Evolutionary conservation across 2,888 invertebrate genomes (phyloP).

Genomic region (Prenolepis imparis): DNA sequence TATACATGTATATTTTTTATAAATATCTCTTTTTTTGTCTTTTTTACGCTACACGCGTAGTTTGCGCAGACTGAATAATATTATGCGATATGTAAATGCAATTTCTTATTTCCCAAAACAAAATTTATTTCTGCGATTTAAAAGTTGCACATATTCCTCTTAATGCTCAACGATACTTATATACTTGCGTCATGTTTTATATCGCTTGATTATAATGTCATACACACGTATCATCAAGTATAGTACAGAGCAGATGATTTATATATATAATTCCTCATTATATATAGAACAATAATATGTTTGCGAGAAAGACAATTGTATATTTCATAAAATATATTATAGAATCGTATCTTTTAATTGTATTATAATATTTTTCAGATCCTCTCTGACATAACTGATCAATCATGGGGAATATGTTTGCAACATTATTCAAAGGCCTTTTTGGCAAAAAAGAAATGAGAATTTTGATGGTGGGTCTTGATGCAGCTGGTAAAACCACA

Average conservation of each 20-base stretch:
- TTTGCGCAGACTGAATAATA: not conserved
- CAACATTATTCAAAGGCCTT: conserved; percentile 99
- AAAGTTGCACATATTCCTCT: not conserved
- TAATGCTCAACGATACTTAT: not conserved
- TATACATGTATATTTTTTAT: not conserved
- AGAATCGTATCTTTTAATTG: not conserved
- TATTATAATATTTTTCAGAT: conserved; percentile 86
- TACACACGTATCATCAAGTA: not conserved
- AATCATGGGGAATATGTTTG: conserved; percentile 99
- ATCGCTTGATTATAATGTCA: not conserved
- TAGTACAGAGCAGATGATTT: not conserved
- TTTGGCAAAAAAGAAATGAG: conserved; percentile 99
- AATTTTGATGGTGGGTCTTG: conserved; percentile 99
- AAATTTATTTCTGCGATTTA: not conserved
- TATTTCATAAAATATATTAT: not conserved
- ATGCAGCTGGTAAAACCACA: conserved; percentile 99
- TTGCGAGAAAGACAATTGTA: not conserved
- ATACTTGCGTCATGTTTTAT: not conserved
- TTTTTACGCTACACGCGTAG: not conserved
- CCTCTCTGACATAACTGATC: conserved; percentile 85
- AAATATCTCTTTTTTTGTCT: not conserved
- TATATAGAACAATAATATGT: not conserved
- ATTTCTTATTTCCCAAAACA: not conserved
- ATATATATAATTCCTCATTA: not conserved
- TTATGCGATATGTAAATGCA: not conserved